Conservation (phyloP, 1,140 invertebrate species). For the Brachionus rubens region DNA sequence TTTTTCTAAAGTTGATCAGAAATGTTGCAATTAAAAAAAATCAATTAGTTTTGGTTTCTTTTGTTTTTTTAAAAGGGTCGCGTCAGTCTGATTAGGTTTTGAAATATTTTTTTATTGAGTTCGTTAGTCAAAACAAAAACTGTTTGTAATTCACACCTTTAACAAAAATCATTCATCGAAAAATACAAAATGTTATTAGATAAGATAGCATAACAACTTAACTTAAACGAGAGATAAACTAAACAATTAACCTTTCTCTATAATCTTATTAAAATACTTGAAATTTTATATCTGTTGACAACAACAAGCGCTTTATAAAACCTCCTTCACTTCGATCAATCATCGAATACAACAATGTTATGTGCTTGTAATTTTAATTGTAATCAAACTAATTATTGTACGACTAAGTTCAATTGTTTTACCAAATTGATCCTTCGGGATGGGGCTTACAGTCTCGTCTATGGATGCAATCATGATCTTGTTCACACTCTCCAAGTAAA, state of each 20-base stretch:
- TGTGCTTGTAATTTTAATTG: slow-evolving; percentile 15
- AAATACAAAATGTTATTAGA: slow-evolving; percentile 11
- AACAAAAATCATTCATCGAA: not conserved
- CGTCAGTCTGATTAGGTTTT: slow-evolving; percentile 38
- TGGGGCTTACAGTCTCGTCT: not conserved
- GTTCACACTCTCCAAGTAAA: no score
- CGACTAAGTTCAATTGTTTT: not conserved
- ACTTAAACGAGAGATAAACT: slow-evolving; percentile 9
- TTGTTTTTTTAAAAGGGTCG: not conserved
- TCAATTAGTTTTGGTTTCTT: no score
- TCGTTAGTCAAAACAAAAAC: slow-evolving; percentile 23
- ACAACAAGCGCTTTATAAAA: not conserved
- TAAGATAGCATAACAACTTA: not conserved
- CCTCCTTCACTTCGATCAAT: not conserved
- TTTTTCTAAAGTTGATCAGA: no score
- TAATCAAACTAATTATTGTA: not conserved
- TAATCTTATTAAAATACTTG: slow-evolving; percentile 43
- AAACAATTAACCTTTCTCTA: not conserved
- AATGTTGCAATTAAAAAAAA: no score
- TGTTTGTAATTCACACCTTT: slow-evolving; percentile 22
- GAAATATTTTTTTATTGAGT: not conserved
- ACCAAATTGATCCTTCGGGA: no score
- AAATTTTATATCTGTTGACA: slow-evolving; percentile 18
- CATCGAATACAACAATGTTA: not conserved
- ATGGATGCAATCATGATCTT: not conserved